Evolutionary conservation across 2,888 invertebrate genomes (phyloP).

Genomic region (Watsonalla binaria): DNA sequence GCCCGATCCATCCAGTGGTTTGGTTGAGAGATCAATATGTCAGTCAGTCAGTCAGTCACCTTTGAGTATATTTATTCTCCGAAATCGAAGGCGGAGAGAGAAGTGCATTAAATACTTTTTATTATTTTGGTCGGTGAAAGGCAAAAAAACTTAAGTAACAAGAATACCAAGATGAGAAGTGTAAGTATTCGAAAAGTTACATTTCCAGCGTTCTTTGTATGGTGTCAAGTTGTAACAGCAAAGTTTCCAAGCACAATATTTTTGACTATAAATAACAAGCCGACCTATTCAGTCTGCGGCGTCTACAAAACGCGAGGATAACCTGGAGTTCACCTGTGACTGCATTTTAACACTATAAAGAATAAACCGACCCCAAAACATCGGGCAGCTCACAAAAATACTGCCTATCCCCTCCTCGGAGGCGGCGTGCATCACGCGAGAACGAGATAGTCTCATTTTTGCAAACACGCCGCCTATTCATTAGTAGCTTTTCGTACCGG

Average conservation of each 20-base stretch:
- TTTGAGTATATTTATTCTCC: no score
- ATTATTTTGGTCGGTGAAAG: no score
- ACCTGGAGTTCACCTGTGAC: conserved; percentile 67
- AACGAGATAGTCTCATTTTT: conserved; percentile 54
- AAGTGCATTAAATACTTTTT: no score
- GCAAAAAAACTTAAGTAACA: no score
- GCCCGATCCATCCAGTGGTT: no score
- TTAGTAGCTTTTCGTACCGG: conserved; percentile 69
- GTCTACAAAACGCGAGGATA: conserved; percentile 67
- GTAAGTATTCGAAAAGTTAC: no score
- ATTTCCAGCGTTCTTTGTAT: no score
- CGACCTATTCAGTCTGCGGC: conserved; percentile 43
- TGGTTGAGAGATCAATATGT: no score
- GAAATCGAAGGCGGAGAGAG: no score
- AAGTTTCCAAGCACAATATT: background rate
- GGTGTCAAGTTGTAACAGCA: no score
- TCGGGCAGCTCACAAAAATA: conserved; percentile 46
- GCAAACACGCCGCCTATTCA: conserved; percentile 65
- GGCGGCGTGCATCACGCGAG: conserved; percentile 33
- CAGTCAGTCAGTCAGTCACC: no score
- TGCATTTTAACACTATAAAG: conserved; percentile 72
- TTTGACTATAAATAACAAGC: conserved; percentile 11
- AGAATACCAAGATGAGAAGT: no score
- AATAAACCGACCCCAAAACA: conserved; percentile 64
- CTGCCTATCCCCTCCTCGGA: conserved; percentile 42